Percentiles rank a stretch among this genome's conserved stretches.
phyloP scores from a whole-genome alignment of 2,888 invertebrate species.

The Oegoconia quadripuncta region DNA sequence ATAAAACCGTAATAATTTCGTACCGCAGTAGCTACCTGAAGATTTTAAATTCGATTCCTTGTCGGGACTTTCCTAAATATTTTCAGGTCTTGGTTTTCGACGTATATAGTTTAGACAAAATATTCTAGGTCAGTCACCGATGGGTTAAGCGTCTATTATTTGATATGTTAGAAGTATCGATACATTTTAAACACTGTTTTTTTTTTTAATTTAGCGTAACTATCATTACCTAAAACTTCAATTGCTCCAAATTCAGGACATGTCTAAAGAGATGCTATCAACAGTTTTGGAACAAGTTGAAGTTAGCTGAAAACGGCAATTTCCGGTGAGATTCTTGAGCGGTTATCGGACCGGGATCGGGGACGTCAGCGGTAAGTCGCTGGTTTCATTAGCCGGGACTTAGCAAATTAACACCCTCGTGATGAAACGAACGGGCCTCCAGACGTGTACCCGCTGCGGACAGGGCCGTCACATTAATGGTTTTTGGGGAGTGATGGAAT shows the following conservation, averaged over 20 bases:
- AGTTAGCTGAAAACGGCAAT: slow-evolving; percentile 64
- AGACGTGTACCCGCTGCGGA: slow-evolving; percentile 24
- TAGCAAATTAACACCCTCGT: slow-evolving; percentile 74
- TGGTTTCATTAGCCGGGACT: slow-evolving; percentile 72
- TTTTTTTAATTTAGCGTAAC: slow-evolving; percentile 6
- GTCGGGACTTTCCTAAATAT: no score
- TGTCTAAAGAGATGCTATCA: slow-evolving; percentile 42
- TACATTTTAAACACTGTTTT: slow-evolving; percentile 17
- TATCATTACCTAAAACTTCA: background rate
- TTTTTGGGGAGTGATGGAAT: slow-evolving; percentile 18
- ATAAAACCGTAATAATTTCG: no score
- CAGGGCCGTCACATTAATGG: slow-evolving; percentile 49
- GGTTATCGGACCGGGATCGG: slow-evolving; percentile 62
- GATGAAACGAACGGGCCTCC: slow-evolving; percentile 45
- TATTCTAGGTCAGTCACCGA: no score
- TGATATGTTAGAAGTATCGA: no score
- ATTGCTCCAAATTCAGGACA: slow-evolving; percentile 1
- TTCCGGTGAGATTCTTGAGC: slow-evolving; percentile 69
- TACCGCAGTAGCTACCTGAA: no score
- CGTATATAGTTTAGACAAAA: no score
- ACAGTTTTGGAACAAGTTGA: slow-evolving; percentile 39
- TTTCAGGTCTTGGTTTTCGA: no score
- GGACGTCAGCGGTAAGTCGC: slow-evolving; percentile 63
- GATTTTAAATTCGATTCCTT: no score
- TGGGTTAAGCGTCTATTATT: no score